Evolutionary conservation across 2,888 invertebrate species (phyloP), one percentile per base, ranked within the genome.

Genomic region (Caenorhabditis zanzibari): DNA sequence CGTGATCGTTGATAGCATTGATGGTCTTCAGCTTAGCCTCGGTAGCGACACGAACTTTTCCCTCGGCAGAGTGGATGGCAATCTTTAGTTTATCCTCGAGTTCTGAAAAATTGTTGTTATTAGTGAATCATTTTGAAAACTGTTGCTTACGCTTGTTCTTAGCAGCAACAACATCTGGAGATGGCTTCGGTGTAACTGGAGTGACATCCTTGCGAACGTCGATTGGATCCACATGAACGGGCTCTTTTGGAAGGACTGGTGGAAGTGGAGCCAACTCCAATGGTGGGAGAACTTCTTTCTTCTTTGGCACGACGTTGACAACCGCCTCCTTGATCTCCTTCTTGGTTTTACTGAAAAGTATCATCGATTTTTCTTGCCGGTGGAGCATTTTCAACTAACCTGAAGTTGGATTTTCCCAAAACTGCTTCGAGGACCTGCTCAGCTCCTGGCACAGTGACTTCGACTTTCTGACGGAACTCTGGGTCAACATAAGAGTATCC

Each of bases 1-100:
- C 92, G 86, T 93, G 93, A 4, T 89, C 82, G 68, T 89, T 92
- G 77, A 92, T 89, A 3, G 92, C 92, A 1, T 84, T 76, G 74
- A 88, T 88, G 10, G 89, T 88, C 22, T 64, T 72, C 44, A 89
- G 76, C 82, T 91, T 90, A 1, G 89, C 89, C 22, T 88, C 88
- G 28, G 88, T 89, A 14, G 90, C 88, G 14, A 61, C 9, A 52
- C 87, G 84, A 22, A 90, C 88, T 22, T 79, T 83, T 56, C 61
- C 68, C 75, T 90, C 88, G 7, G 90, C 90, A 4, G 85, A 74
- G 38, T 85, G 82, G 56, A 90, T 85, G 5, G 88, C 89, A 0
- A 71, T 63, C 47, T 86, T 82, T 22, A 90, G 69, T 52, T 85
- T 74, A 16, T 85, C 73, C 74, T 90, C 90, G 38, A 90, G 82